Percentiles rank a stretch among this genome's conserved stretches.
These are phyloP conservation scores for Calycopis cecrops DNA, from an alignment of 1,140 invertebrate genomes.

Conservation along the genomic window DNA sequence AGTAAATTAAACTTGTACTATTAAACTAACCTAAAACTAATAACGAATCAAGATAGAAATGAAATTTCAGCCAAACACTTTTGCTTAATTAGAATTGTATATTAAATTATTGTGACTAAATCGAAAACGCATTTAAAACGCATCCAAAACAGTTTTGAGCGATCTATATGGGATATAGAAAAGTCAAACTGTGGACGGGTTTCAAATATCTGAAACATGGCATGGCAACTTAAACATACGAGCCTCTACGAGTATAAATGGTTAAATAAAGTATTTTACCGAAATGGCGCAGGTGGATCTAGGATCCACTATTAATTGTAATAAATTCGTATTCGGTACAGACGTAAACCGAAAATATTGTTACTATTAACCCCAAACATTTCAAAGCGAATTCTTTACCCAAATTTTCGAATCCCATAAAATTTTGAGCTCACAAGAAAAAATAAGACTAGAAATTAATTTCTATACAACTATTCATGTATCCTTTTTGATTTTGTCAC, in stretches of 20 bases:
- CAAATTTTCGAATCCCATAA: background rate
- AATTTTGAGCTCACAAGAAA: constrained; percentile 24
- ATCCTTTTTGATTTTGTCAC: constrained; percentile 34
- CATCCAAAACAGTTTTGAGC: constrained; percentile 15
- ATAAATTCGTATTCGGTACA: background rate
- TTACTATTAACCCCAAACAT: background rate
- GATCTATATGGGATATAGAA: constrained; percentile 13
- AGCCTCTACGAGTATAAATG: constrained; percentile 4
- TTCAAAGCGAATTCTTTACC: background rate
- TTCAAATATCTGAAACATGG: constrained; percentile 23
- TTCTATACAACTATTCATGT: constrained; percentile 19
- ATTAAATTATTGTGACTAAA: no score
- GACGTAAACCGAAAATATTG: background rate
- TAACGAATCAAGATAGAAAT: no score
- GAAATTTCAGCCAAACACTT: no score
- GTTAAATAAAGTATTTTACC: background rate
- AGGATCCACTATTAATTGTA: background rate
- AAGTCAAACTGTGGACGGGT: constrained; percentile 19
- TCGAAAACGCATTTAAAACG: constrained; percentile 17
- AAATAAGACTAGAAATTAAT: constrained; percentile 30
- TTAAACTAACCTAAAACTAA: no score
- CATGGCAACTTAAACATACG: constrained; percentile 14
- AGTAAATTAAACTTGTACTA: background rate
- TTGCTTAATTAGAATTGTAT: no score
- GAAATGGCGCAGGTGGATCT: background rate